Evolutionary conservation across 2,113 vertebrate species (phyloP), one percentile per base, ranked within the genome.

Genomic region (Eupsittula cactorum): DNA sequence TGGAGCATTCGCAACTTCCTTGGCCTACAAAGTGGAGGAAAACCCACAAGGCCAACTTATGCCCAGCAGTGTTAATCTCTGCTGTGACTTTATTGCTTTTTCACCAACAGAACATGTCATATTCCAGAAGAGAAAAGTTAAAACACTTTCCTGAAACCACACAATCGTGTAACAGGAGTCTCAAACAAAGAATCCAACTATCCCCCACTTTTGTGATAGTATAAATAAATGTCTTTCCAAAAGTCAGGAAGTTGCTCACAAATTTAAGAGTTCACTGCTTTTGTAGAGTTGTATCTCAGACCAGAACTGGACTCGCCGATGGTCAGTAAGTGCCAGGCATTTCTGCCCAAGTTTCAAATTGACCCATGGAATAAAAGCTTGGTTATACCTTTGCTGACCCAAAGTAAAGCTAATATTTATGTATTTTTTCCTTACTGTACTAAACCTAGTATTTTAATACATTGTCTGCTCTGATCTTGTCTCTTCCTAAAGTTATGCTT

Each of bases 401-500:
- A 60, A 82, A 91, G 35, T 39, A 64, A 84, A 87, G 8, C 31
- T 53, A 16, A 19, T 70, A 84, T 65, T 70, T 73, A 41, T 60
- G 24, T 44, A 4, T 42, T 59, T 86, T 68, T 46, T n/a, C 21
- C 39, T 63, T 67, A 46, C 42, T 47, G 29, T 67, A 35, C 90
- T 86, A 75, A 77, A 86, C 14, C 13, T 63, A 39, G 14, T 73
- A 62, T 44, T 86, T 96, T 60, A 88, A 53, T 55, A n/a, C n/a
- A 50, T 76, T 75, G 37, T 70, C 57, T 78, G 8, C 57, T 73
- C 50, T 84, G 74, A 96, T 74, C 49, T 67, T 60, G 33, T 71
- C 84, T 74, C 46, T 97, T 85, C 73, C 76, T 79, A 93, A 93
- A 62, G 35, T 84, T 81, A 85, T 9, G 57, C 91, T 97, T 97